Conservation (phyloP, 2,888 invertebrate genomes). For the Acleris laterana region DNA sequence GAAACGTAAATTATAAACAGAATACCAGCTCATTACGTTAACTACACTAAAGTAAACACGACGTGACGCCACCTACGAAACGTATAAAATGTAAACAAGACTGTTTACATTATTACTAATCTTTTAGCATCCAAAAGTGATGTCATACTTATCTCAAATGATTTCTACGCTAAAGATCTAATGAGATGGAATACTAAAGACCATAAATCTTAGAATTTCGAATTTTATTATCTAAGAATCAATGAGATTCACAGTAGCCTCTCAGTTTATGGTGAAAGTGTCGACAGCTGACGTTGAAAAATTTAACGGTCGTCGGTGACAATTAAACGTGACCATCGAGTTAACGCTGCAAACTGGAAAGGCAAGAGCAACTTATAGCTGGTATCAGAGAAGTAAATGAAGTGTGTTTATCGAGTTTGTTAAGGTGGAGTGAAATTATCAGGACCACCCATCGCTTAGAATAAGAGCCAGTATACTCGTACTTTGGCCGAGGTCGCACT, state of each 20-base stretch:
- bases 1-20: slow-evolving; percentile 15
- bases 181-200: slow-evolving; percentile 13
- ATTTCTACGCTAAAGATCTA: slow-evolving; percentile 23
- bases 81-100: slow-evolving; percentile 49
- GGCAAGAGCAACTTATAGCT: slow-evolving; percentile 17
- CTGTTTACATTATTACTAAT: slow-evolving; percentile 78
- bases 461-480: background rate
- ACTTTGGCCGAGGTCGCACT: slow-evolving; percentile 6
- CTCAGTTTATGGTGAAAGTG: slow-evolving; percentile 23
- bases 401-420: slow-evolving; percentile 11
- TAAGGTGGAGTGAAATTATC: background rate
- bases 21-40: slow-evolving; percentile 24
- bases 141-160: slow-evolving; percentile 54
- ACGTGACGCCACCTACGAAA: slow-evolving; percentile 54
- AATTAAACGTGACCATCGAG: slow-evolving; percentile 50
- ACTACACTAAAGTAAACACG: slow-evolving; percentile 49
- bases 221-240: background rate
- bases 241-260: background rate
- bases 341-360: slow-evolving; percentile 41
- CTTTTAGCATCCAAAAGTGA: slow-evolving; percentile 67
- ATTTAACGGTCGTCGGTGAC: slow-evolving; percentile 46
- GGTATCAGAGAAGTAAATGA: slow-evolving; percentile 16
- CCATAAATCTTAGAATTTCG: background rate
- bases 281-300: slow-evolving; percentile 45
- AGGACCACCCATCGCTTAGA: slow-evolving; percentile 13